Base-by-base conservation (phyloP, 2,888 invertebrate species). In the Electrophaes corylata region DNA sequence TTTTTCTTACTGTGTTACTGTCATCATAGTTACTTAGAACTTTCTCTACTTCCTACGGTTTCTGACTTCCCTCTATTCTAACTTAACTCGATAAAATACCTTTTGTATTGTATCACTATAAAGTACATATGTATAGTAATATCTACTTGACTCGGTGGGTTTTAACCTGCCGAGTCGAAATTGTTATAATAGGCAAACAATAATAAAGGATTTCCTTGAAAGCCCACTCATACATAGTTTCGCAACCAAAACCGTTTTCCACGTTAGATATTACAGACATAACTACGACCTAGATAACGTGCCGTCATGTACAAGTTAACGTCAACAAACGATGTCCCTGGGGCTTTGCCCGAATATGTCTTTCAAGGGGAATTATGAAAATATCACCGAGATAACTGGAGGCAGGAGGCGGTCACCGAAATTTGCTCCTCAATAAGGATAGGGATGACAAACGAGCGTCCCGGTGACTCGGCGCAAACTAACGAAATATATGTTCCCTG, bases 371-470 rank as follows among this genome's bases (percentile, higher is more conserved):
- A 76, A 79, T 83, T 83, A 84, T 84, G 81, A 83, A 82, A 82
- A 83, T 81, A 81, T 84, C 78, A 78, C 66, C 64, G 68, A 76
- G 76, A 79, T 81, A 83, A 76, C 75, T 72, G 71, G 67, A 70
- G 72, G 70, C 73, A 70, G 67, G 72, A 73, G 78, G 74, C 79
- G 79, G 81, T 76, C 80, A 78, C 78, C 72, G 72, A 76, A 79
- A 79, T 78, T 79, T 76, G 78, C 75, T 75, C 79, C 75, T 79
- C 82, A 83, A 83, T 84, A 81, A 80, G 77, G 79, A 64, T 48
- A 59, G 64, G 75, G 75, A 84, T 84, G 84, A 85, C 80, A 84
- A 85, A 86, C 82, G 84, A 85, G 70, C 72, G 66, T 65, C 67
- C 70, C 75, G 70, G 78, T 85, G 84, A 86, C 81, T 77, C 67